Conservation (phyloP, 2,797 vertebrate genomes). For the Myoxocephalus aenaeus region DNA sequence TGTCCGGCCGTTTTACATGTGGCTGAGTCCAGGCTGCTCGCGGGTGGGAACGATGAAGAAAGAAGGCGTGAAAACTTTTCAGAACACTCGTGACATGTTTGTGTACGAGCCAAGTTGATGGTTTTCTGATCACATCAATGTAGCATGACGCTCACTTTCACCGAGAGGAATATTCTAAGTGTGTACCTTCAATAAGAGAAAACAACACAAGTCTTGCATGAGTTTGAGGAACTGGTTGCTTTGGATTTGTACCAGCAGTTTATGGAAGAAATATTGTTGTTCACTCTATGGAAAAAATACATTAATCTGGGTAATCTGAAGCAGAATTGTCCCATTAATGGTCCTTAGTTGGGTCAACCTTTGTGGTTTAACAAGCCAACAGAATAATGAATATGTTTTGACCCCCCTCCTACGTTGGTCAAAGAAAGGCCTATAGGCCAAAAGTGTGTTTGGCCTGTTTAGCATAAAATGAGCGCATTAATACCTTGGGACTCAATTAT, state of each 20-base stretch:
- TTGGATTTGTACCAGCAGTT: conserved; percentile 7
- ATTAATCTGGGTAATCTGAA: conserved; percentile 42
- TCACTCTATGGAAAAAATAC: conserved; percentile 18
- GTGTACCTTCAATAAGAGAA: neutral
- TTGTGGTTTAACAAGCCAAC: conserved; percentile 64
- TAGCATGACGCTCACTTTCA: conserved; percentile 18
- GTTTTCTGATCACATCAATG: conserved; percentile 54
- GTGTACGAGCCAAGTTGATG: conserved; percentile 48
- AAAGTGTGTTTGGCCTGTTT: conserved; percentile 69
- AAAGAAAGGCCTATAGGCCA: conserved; percentile 72
- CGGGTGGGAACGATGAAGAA: conserved; percentile 32
- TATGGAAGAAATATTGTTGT: neutral
- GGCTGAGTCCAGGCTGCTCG: conserved; percentile 59
- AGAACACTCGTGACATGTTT: conserved; percentile 19
- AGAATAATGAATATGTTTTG: conserved; percentile 74
- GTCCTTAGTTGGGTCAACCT: conserved; percentile 58
- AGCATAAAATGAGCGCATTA: conserved; percentile 75
- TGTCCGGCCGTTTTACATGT: conserved; percentile 70
- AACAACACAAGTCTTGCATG: neutral
- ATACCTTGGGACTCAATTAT: conserved; percentile 80
- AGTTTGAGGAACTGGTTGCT: conserved; percentile 3
- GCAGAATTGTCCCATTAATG: conserved; percentile 42
- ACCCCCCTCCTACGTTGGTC: conserved; percentile 75
- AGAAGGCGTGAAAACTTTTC: conserved; percentile 55
- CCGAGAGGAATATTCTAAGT: conserved; percentile 26